Evolutionary conservation across 2,888 invertebrate genomes (phyloP).

Genomic region (Agrypnus murinus): DNA sequence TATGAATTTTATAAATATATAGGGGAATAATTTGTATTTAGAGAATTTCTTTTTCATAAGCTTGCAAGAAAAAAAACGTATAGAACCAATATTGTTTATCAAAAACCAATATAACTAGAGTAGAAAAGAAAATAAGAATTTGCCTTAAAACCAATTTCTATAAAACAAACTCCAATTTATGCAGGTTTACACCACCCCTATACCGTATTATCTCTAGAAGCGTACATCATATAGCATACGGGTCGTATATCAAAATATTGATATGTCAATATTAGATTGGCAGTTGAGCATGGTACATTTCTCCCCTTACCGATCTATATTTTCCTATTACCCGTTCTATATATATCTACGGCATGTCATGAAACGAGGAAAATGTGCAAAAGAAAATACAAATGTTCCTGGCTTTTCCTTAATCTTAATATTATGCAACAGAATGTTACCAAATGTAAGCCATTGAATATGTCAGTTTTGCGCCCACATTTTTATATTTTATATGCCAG

Average conservation of each 20-base stretch:
- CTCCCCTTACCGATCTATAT: neutral
- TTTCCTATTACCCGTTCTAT: neutral
- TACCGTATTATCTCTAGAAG: neutral
- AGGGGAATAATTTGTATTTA: no score
- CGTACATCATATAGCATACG: constrained; percentile 6
- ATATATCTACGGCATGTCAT: neutral
- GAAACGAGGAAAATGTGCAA: neutral
- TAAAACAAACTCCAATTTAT: no score
- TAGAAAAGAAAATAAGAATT: no score
- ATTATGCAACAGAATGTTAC: constrained; percentile 6
- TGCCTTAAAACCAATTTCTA: no score
- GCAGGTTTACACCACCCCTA: neutral
- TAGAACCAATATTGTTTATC: no score
- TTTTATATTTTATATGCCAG: neutral
- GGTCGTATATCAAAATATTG: constrained; percentile 26
- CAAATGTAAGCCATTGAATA: neutral
- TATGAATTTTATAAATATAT: no score
- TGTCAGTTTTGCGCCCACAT: constrained; percentile 6
- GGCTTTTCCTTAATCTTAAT: neutral
- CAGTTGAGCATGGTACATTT: constrained; percentile 17
- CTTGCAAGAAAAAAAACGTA: no score
- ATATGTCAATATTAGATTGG: constrained; percentile 26
- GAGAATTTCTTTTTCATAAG: no score
- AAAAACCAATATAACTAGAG: no score
- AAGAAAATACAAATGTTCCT: constrained; percentile 1